Percentiles rank a stretch among this genome's conserved stretches.
Evolutionary conservation across 1,140 invertebrate genomes (phyloP).

Genomic region (Drosophila yakuba): DNA sequence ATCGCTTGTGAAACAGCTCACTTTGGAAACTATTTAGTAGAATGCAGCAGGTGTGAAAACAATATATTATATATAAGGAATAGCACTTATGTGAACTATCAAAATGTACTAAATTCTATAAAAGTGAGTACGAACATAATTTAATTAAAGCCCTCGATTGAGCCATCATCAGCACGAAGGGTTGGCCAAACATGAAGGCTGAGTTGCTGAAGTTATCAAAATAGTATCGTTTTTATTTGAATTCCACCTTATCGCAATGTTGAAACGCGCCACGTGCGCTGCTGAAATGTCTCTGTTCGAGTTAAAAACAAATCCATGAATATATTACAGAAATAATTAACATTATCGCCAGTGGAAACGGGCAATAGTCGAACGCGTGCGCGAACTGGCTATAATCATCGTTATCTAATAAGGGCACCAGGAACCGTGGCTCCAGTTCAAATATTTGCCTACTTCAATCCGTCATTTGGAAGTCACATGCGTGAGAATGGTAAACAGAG

Average conservation of each 20-base stretch:
- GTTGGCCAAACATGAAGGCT: conserved; percentile 8
- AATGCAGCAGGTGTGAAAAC: no score
- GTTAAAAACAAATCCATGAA: conserved; percentile 68
- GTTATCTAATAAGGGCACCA: conserved; percentile 81
- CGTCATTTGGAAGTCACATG: conserved; percentile 85
- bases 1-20: no score
- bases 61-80: no score
- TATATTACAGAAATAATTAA: conserved; percentile 81
- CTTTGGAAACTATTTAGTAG: no score
- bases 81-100: no score
- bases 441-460: conserved; percentile 84
- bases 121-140: neutral
- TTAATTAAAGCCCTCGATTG: conserved; percentile 24
- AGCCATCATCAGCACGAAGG: conserved; percentile 21
- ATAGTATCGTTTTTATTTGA: conserved; percentile 32
- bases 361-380: conserved; percentile 61
- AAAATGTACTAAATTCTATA: no score
- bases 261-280: conserved; percentile 71
- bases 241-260: conserved; percentile 59
- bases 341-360: conserved; percentile 63
- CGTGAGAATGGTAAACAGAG: conserved; percentile 84
- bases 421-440: conserved; percentile 63
- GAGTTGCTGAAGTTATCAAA: conserved; percentile 25
- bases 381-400: conserved; percentile 38
- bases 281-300: conserved; percentile 54